Base-by-base conservation (phyloP, 2,113 vertebrate genomes). In the Pelobates fuscus region DNA sequence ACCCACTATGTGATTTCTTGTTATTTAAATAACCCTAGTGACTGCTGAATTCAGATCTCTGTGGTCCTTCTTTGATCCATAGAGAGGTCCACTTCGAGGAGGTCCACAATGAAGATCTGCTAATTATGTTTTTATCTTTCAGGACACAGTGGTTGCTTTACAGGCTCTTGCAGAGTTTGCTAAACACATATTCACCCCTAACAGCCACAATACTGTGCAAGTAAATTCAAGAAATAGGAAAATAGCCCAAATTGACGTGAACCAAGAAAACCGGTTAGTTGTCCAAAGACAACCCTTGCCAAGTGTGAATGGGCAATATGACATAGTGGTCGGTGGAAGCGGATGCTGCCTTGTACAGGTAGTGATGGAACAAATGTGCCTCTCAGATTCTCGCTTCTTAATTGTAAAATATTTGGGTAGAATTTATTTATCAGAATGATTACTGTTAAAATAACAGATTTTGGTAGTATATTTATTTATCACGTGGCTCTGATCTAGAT, bases 111-210 rank as follows among this genome's bases (percentile, higher is more conserved):
- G 32, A 37, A 37, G 5, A 10, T 37, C 21, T 60, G 12, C 37
- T 41, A 41, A 17, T 0, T 0, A 7, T 3, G 0, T 2, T 71
- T 41, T 26, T 62, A 0, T 0, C 0, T 3, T 61, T 2, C 80
- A 91, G 90, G 89, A 89, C 81, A 90, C 90, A 0, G 87, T 88
- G 63, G 85, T 90, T 58, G 90, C 85, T 20, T 79, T 91, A 18
- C 86, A 89, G 78, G 90, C 87, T 57, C 79, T 90, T 71, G 79
- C 84, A 25, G 79, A 82, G 18, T 86, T 88, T 0, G 80, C 82
- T 0, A 0, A 80, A n/a, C 57, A 82, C 37, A 82, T 83, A 0
- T 71, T 79, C 0, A 10, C 57, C 21, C 32, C 10, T 20, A 57
- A 58, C 0, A 75, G 81, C 2, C 71, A 83, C 76, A 67, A 81